Evolutionary conservation across 2,797 vertebrate species (phyloP), one percentile per base, ranked within the genome.

Genomic region (Gymnothorax reevesii): DNA sequence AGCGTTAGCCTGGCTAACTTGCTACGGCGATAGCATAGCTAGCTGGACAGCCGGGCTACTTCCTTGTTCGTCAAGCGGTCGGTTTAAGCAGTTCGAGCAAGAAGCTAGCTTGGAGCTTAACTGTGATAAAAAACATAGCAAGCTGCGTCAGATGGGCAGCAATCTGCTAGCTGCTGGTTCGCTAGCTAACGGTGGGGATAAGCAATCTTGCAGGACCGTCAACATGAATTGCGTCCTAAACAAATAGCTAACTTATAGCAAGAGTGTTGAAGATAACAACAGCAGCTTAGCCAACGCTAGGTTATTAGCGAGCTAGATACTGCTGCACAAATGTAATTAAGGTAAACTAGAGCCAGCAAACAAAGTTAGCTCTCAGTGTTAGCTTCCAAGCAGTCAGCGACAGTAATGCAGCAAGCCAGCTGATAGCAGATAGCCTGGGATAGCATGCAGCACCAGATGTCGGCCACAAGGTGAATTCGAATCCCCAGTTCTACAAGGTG

Each of bases 391-490:
- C 25, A 25, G 55, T 20, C 13, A 17, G 73, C n/a, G 57, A 64
- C 9, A 25, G 42, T 49, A n/a, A n/a, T 80, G 57, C 33, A 85
- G 82, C 71, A 54, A 69, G 27, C 71, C 54, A 69, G 27, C 27
- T 49, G 22, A 27, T 57, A 12, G 42, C 84, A 64, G 80, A 10
- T 27, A 27, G 17, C 33, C 33, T 42, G 33, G 20, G 54, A 66
- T 15, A 10, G 33, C 33, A 42, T 52, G 49, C 42, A 27, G 55
- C 52, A 88, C 84, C 62, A 7, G 79, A 33, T 54, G 42, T 62
- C 84, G 85, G 64, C 69, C 85, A 82, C 79, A 85, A 79, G 85
- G 83, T 90, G 86, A 87, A 88, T 82, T 87, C 86, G 20, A 84
- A 22, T 88, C 85, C 83, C 82, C 73, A 80, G 85, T 71, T 77